Evolutionary conservation across 2,888 invertebrate genomes (phyloP).

Genomic region (Lochmaea crataegi): DNA sequence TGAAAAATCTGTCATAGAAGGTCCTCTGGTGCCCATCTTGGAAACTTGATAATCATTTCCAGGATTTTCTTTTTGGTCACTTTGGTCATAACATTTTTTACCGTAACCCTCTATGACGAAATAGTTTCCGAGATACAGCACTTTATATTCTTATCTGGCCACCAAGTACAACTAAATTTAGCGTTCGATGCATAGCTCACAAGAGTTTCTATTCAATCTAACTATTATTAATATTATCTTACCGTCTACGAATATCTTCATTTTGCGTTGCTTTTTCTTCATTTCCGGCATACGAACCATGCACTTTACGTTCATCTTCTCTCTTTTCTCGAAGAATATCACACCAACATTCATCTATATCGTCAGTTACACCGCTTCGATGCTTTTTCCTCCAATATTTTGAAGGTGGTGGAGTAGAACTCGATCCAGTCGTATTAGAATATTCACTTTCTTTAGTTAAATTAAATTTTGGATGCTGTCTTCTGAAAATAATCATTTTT

Average conservation of each 20-base stretch:
- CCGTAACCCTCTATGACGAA: too few relatives aligned
- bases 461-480: neutral
- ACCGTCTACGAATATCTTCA: neutral
- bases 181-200: too few relatives aligned
- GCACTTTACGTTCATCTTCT: conserved; percentile 3
- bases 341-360: conserved; percentile 35
- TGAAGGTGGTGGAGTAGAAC: neutral
- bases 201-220: too few relatives aligned
- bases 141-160: too few relatives aligned
- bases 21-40: too few relatives aligned
- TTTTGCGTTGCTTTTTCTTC: neutral
- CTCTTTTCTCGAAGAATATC: conserved; percentile 14
- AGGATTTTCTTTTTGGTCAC: too few relatives aligned
- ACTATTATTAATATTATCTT: too few relatives aligned
- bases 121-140: too few relatives aligned
- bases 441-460: conserved; percentile 23
- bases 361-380: neutral
- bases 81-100: too few relatives aligned
- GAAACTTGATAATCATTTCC: too few relatives aligned
- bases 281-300: neutral
- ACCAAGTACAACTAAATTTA: too few relatives aligned
- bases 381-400: conserved; percentile 9
- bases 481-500: neutral
- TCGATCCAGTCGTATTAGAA: neutral
- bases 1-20: too few relatives aligned